Evolutionary conservation across 2,113 vertebrate species (phyloP).

Genomic region (Echinops telfairi): DNA sequence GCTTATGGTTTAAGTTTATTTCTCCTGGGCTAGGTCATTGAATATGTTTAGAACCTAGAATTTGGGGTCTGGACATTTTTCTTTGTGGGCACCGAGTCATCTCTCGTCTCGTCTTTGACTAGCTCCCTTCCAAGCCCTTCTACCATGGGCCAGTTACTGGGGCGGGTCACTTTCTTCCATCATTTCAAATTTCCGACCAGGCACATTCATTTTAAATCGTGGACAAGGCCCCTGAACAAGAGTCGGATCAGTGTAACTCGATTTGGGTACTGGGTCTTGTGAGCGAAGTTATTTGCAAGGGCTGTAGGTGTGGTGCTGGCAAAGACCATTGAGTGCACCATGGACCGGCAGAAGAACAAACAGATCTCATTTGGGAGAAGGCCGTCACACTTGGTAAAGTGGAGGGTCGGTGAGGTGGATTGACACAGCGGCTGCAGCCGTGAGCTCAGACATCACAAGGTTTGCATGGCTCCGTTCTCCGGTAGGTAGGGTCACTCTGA

Average conservation of each 20-base stretch:
- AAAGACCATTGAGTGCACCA: too few relatives aligned
- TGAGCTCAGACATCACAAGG: too few relatives aligned
- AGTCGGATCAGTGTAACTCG: not conserved
- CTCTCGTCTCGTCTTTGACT: not conserved
- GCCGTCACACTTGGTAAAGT: too few relatives aligned
- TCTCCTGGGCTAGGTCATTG: constrained; percentile 38
- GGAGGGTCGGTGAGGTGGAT: too few relatives aligned
- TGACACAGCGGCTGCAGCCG: too few relatives aligned
- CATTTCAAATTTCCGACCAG: constrained; percentile 31
- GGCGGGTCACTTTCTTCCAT: constrained; percentile 46
- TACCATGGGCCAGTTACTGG: not conserved
- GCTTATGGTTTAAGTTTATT: constrained; percentile 8
- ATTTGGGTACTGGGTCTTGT: not conserved
- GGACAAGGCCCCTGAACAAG: constrained; percentile 9
- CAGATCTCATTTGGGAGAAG: too few relatives aligned
- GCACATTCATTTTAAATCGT: constrained; percentile 40
- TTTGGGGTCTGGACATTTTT: constrained; percentile 8
- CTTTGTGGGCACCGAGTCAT: constrained; percentile 16
- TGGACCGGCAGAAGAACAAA: too few relatives aligned
- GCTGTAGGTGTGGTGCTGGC: not conserved
- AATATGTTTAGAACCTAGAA: constrained; percentile 23
- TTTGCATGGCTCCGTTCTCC: too few relatives aligned
- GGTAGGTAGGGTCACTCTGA: too few relatives aligned
- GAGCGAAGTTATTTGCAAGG: constrained; percentile 18
- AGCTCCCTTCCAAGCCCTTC: not conserved